Percentiles rank a stretch among this genome's conserved stretches.
phyloP scores from a whole-genome alignment of 2,888 invertebrate genomes.

The Disparrhopalites patrizii region DNA sequence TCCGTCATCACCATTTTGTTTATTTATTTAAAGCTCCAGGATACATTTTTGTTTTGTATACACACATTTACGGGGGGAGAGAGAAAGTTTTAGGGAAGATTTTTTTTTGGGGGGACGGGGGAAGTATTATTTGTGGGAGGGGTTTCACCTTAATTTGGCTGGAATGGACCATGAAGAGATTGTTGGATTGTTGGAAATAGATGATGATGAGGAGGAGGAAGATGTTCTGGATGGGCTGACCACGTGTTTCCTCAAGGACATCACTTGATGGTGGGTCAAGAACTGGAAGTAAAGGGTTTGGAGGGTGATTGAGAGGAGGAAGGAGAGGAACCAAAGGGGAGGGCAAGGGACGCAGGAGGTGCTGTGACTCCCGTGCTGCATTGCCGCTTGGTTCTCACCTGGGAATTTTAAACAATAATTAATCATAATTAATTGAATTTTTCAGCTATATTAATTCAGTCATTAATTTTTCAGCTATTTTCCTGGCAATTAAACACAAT shows the following conservation, averaged over 20 bases:
- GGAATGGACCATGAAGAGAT: not conserved
- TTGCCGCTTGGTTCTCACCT: constrained; percentile 70
- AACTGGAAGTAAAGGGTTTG: constrained; percentile 47
- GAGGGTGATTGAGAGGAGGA: constrained; percentile 45
- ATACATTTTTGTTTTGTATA: too few species aligned
- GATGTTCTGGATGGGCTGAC: not conserved
- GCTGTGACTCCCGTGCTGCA: constrained; percentile 63
- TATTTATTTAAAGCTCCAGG: too few species aligned
- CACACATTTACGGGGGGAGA: not conserved
- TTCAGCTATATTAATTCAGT: not conserved
- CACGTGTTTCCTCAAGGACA: not conserved
- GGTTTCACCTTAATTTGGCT: too few species aligned
- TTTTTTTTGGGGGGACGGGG: too few species aligned
- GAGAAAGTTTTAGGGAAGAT: not conserved
- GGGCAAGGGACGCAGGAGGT: constrained; percentile 47
- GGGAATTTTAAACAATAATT: constrained; percentile 38
- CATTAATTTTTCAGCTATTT: not conserved
- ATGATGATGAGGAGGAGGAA: not conserved
- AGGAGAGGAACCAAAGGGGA: constrained; percentile 47
- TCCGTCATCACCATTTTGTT: too few species aligned
- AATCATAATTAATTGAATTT: not conserved
- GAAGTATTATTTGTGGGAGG: too few species aligned
- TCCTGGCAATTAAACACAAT: too few species aligned
- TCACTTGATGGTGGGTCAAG: constrained; percentile 27
- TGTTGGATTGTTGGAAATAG: too few species aligned